A percentile compares a stretch with the other conserved stretches of the same genome.
Evolutionary conservation across 1,140 invertebrate species (phyloP).

Genomic region (Psilanteris sp.): DNA sequence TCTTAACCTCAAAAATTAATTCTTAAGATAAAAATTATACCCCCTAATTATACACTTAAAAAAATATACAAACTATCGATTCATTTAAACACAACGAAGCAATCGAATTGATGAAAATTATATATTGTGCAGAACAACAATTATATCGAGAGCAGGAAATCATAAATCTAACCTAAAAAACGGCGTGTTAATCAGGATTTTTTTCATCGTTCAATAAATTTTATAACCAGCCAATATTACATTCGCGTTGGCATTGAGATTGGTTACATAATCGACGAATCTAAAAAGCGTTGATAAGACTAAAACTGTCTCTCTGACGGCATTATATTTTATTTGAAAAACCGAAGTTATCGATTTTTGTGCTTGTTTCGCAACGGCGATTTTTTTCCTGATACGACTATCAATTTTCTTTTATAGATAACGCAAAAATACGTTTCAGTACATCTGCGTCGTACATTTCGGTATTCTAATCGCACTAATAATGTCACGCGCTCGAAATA

Average conservation of each 20-base stretch:
- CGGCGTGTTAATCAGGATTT: conserved; percentile 19
- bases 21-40: too few species aligned
- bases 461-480: conserved; percentile 48
- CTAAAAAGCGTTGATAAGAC: conserved; percentile 61
- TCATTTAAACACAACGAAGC: too few species aligned
- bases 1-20: too few species aligned
- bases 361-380: conserved; percentile 61
- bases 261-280: conserved; percentile 59
- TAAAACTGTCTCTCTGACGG: conserved; percentile 60
- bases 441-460: conserved; percentile 63
- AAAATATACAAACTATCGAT: too few species aligned
- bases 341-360: conserved; percentile 61
- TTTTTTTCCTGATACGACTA: conserved; percentile 62
- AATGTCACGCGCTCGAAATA: too few species aligned
- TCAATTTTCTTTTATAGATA: conserved; percentile 64
- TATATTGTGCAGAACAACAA: too few species aligned
- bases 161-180: neutral
- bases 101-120: too few species aligned
- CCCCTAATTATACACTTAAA: too few species aligned
- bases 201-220: conserved; percentile 39
- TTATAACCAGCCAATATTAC: conserved; percentile 43
- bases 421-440: conserved; percentile 56
- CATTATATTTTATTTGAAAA: conserved; percentile 62
- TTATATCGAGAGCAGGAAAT: conserved; percentile 1
- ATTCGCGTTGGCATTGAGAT: conserved; percentile 55